phyloP scores from a whole-genome alignment of 2,888 invertebrate genomes.

The Eutolmus rufibarbis region DNA sequence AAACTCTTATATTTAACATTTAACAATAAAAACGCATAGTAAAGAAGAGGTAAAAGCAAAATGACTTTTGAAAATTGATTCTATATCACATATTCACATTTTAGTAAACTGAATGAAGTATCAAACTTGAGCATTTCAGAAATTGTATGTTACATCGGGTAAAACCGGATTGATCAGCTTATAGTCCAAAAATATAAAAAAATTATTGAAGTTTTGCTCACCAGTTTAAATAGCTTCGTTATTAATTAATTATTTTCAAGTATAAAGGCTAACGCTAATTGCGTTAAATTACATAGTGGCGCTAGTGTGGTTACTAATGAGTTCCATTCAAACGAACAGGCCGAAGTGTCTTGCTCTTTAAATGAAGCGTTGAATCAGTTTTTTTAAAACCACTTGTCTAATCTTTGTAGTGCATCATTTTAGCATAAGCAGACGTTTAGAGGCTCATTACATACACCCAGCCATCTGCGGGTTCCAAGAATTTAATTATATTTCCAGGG shows the following conservation, averaged over 20 bases:
- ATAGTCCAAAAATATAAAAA: no score
- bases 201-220: no score
- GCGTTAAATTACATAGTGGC: neutral
- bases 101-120: no score
- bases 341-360: neutral
- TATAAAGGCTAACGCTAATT: neutral
- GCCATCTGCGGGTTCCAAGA: neutral
- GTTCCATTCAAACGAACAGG: neutral
- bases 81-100: no score
- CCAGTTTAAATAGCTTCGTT: no score
- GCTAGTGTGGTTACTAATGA: neutral
- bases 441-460: neutral
- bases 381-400: neutral
- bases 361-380: neutral
- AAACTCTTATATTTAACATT: no score
- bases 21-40: no score
- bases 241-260: neutral
- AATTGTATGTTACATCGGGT: no score
- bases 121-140: no score
- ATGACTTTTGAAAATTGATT: no score
- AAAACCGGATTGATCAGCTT: no score
- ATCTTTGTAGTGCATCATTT: neutral
- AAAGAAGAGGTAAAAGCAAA: no score
- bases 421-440: neutral
- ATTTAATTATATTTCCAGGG: neutral